Conservation (phyloP, 2,113 vertebrate species). For the Dasypus novemcinctus region DNA sequence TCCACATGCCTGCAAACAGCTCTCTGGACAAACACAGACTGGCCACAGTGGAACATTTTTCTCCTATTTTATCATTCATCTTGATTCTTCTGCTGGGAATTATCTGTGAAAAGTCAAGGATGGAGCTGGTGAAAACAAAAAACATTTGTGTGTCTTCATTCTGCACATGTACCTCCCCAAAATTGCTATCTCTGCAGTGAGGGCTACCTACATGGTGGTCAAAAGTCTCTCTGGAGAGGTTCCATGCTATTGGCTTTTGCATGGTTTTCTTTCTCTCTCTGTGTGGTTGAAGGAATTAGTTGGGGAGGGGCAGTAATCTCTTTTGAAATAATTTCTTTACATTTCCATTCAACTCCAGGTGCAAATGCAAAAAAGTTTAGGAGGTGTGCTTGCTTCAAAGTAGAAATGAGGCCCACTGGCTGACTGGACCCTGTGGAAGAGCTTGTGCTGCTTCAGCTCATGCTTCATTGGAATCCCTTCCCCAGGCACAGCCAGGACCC, state of each 20-base stretch:
- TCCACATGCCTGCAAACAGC: neutral
- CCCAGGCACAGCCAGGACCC: neutral
- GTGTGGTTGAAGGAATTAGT: slow-evolving; percentile 52
- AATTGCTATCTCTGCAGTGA: neutral
- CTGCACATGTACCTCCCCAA: neutral
- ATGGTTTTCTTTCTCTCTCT: slow-evolving; percentile 34
- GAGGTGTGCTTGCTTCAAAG: neutral
- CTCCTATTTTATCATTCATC: slow-evolving; percentile 45
- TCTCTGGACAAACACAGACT: neutral
- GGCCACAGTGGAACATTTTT: slow-evolving; percentile 60
- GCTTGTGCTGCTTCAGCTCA: neutral
- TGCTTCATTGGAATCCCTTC: neutral
- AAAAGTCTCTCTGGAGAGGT: slow-evolving; percentile 24
- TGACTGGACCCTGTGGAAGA: neutral
- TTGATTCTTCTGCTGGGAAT: slow-evolving; percentile 50
- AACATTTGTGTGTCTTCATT: neutral
- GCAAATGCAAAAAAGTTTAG: slow-evolving; percentile 38
- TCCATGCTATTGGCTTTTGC: neutral
- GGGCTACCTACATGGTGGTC: neutral
- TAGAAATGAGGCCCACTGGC: neutral
- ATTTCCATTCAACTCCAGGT: slow-evolving; percentile 26
- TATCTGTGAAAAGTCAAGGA: slow-evolving; percentile 57
- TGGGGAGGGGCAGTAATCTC: neutral
- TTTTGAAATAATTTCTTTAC: slow-evolving; percentile 37
- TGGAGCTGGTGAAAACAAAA: neutral